A percentile compares a stretch with the other conserved stretches of the same genome.
Evolutionary conservation across 2,888 invertebrate genomes (phyloP).

Genomic region (Agrilus cyanescens): DNA sequence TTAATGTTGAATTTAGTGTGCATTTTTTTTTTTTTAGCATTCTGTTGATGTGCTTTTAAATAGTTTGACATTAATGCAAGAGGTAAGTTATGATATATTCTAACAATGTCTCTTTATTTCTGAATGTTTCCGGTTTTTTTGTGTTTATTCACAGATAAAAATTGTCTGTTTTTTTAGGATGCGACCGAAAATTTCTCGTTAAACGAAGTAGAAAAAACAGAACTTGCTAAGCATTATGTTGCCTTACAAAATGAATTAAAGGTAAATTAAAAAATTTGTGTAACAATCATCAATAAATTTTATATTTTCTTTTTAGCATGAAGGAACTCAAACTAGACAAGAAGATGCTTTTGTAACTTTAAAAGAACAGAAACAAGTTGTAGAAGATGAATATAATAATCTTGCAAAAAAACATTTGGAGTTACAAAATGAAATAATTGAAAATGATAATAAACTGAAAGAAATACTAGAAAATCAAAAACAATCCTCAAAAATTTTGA

Average conservation of each 20-base stretch:
- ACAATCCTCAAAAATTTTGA: slow-evolving; percentile 34
- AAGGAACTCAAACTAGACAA: slow-evolving; percentile 26
- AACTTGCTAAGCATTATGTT: slow-evolving; percentile 60
- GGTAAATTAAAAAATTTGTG: slow-evolving; percentile 38
- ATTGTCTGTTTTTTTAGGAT: slow-evolving; percentile 20
- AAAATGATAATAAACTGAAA: slow-evolving; percentile 30
- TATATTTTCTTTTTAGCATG: slow-evolving; percentile 21
- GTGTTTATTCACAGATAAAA: not conserved
- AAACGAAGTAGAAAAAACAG: slow-evolving; percentile 52
- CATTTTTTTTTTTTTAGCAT: slow-evolving; percentile 32
- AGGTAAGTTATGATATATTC: slow-evolving; percentile 33
- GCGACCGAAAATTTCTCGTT: slow-evolving; percentile 24
- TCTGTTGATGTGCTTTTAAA: slow-evolving; percentile 42
- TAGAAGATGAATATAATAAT: slow-evolving; percentile 36
- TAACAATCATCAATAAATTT: slow-evolving; percentile 3
- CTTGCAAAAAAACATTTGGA: slow-evolving; percentile 40
- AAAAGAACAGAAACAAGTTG: slow-evolving; percentile 26
- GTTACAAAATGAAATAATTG: slow-evolving; percentile 36
- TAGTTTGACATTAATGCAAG: slow-evolving; percentile 38
- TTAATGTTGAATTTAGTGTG: slow-evolving; percentile 12
- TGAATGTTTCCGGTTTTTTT: not conserved
- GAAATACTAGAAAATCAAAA: slow-evolving; percentile 27
- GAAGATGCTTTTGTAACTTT: slow-evolving; percentile 24
- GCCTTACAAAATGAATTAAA: slow-evolving; percentile 56
- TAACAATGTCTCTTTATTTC: not conserved